These are phyloP conservation scores for Riparia riparia DNA, from an alignment of 2,113 vertebrate species.

Conservation along the genomic window DNA sequence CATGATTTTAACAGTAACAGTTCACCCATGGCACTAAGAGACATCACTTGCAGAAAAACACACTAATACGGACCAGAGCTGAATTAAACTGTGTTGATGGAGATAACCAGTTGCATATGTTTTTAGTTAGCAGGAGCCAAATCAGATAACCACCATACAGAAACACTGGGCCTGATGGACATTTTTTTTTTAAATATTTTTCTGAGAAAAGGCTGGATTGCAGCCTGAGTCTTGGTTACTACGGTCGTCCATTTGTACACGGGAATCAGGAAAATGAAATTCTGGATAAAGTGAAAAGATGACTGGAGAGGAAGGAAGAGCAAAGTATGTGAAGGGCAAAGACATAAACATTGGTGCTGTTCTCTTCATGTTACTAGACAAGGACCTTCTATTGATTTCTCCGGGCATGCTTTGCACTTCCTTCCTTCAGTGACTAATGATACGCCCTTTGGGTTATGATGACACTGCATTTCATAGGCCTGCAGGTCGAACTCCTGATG, in stretches of 20 bases:
- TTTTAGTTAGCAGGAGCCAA: constrained; percentile 62
- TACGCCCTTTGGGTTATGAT: constrained; percentile 73
- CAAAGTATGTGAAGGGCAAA: constrained; percentile 79
- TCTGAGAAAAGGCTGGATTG: not conserved
- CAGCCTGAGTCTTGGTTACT: not conserved
- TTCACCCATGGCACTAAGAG: constrained; percentile 69
- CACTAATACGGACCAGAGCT: constrained; percentile 62
- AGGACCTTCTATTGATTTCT: constrained; percentile 79
- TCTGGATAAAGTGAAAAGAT: constrained; percentile 66
- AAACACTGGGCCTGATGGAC: constrained; percentile 21
- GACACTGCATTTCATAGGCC: constrained; percentile 72
- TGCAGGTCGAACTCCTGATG: constrained; percentile 64
- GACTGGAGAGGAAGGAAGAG: constrained; percentile 63
- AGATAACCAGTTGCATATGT: constrained; percentile 70
- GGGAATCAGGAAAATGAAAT: constrained; percentile 64
- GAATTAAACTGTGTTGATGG: constrained; percentile 73
- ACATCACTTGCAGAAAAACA: constrained; percentile 69
- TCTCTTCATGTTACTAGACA: constrained; percentile 70
- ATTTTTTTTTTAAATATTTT: not conserved
- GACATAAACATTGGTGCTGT: constrained; percentile 75
- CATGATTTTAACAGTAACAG: constrained; percentile 71
- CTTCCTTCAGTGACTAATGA: constrained; percentile 77
- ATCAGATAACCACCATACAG: constrained; percentile 50
- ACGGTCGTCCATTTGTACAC: not conserved
- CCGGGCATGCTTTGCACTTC: constrained; percentile 63